These are phyloP conservation scores for Epicauta chinensis DNA, from an alignment of 1,140 invertebrate genomes.

Conservation along the genomic window DNA sequence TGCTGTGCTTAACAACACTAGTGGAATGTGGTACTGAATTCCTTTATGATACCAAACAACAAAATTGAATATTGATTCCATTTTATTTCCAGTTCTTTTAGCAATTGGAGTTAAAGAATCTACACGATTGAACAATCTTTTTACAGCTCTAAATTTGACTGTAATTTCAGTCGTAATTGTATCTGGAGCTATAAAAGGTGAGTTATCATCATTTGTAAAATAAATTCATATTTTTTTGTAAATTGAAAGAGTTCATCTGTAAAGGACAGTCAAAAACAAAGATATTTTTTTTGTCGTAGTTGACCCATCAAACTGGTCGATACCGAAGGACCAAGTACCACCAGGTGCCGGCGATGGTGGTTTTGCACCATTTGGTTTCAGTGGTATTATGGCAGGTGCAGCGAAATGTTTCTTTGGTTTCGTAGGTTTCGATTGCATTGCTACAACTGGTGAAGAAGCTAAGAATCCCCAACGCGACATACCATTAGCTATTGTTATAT, in stretches of 20 bases:
- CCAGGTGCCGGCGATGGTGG: conserved; percentile 59
- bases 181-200: conserved; percentile 74
- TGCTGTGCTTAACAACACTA: too few relatives aligned
- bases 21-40: too few relatives aligned
- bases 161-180: conserved; percentile 82
- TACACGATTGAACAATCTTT: conserved; percentile 82
- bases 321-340: conserved; percentile 52
- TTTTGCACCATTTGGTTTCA: conserved; percentile 76
- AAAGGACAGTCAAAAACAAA: too few relatives aligned
- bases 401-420: conserved; percentile 90
- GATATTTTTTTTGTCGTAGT: conserved; percentile 48
- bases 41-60: too few relatives aligned
- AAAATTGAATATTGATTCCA: too few relatives aligned
- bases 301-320: conserved; percentile 61
- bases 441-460: conserved; percentile 78
- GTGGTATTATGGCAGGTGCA: conserved; percentile 74
- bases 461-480: conserved; percentile 84
- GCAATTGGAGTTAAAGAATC: conserved; percentile 84
- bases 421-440: conserved; percentile 84
- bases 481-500: conserved; percentile 78
- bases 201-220: too few relatives aligned
- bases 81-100: conserved; percentile 55
- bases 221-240: too few relatives aligned
- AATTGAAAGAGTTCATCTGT: too few relatives aligned
- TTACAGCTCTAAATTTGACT: conserved; percentile 77